Conservation (phyloP, 92 coral and sea anemone genomes). For the Phenganax stokvisi region DNA sequence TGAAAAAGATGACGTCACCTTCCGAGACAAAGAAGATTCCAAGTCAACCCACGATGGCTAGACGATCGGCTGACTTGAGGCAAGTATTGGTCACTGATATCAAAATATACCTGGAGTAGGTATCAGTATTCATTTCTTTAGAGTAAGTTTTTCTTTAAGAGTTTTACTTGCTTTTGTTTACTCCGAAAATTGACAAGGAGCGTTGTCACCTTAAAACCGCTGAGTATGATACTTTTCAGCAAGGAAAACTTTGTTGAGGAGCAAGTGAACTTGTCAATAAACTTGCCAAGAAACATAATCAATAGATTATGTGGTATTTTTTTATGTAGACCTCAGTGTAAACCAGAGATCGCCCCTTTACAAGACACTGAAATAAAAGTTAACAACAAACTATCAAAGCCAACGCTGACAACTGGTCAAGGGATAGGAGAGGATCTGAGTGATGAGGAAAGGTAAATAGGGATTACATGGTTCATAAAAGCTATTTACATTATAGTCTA, state of each 20-base stretch:
- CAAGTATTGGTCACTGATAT: not conserved
- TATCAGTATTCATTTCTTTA: not conserved
- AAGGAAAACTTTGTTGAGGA: too few relatives aligned
- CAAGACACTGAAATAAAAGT: not conserved
- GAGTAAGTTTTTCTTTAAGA: too few relatives aligned
- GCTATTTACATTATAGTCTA: too few relatives aligned
- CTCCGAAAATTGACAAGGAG: too few relatives aligned
- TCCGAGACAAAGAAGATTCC: not conserved
- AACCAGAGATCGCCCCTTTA: not conserved
- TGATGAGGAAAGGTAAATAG: conserved; percentile 18
- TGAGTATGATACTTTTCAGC: too few relatives aligned
- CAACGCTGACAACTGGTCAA: not conserved
- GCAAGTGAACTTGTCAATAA: too few relatives aligned
- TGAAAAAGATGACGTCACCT: conserved; percentile 11
- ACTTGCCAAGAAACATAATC: not conserved
- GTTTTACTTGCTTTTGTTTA: too few relatives aligned
- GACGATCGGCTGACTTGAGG: conserved; percentile 25
- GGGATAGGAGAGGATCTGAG: not conserved
- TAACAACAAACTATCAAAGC: not conserved
- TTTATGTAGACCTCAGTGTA: conserved; percentile 14
- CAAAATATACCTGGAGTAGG: not conserved
- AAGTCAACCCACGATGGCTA: conserved; percentile 2
- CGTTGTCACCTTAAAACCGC: too few relatives aligned
- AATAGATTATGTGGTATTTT: not conserved
- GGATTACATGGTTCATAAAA: not conserved